Base-by-base conservation (phyloP, 2,888 invertebrate genomes). In the Acanthosepion lycidas region DNA sequence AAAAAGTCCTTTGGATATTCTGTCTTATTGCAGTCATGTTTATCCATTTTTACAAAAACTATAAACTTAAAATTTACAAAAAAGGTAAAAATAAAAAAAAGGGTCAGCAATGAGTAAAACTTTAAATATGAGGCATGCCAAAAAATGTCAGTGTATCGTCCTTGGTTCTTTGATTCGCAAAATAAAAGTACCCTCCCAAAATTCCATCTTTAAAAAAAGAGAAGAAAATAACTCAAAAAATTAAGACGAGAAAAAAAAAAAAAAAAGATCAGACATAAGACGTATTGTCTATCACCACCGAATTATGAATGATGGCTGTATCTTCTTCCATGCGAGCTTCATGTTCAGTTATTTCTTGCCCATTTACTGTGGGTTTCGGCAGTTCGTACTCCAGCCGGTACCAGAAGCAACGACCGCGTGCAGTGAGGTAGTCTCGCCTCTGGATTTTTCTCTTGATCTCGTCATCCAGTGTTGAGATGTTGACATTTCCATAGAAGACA, bases 371-470 rank as follows among this genome's bases (percentile, higher is more conserved):
- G n/a, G 94, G 94, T n/a, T 94, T 64, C 6, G 94, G 94, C 33
- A 94, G 23, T 59, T 94, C 94, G 23, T 64, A 94, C 33, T 94
- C n/a, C 55, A 94, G 33, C 94, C 94, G 53, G 64, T 94, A n/a
- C 94, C 94, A 94, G 94, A 94, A 94, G 23, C 55, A 94, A 20
- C 94, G 94, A 28, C 94, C 94, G 0, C 94, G n/a, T 15, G 94
- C 94, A 12, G 94, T 94, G 42, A 94, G 94, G 26, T 94, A 94
- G 28, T 94, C 94, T 3, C 94, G 59, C 20, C 48, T 53, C 94
- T 94, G 55, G 23, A 94, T 64, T 33, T 55, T 53, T 15, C 59
- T 26, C 23, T 94, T 94, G 59, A 94, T 94, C 23, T 94, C 94
- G 33, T 94, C 94, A 4, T 64, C 64, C 33, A 94, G 59, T 42